Percentiles rank a stretch among this genome's conserved stretches.
Conservation (phyloP, 2,888 invertebrate species). For the Xanthorhoe designata region DNA sequence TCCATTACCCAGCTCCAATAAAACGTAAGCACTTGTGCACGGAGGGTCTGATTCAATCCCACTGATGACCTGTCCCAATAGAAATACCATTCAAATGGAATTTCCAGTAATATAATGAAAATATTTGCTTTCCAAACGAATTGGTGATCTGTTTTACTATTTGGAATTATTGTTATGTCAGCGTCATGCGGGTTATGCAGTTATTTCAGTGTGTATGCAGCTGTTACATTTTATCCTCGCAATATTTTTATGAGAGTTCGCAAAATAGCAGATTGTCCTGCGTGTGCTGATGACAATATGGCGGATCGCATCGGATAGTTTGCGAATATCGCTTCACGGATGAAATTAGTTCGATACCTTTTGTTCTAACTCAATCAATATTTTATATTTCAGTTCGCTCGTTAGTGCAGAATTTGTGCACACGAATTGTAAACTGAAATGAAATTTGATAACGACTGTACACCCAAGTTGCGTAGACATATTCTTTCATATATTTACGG, state of each 20-base stretch:
- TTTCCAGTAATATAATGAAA: constrained; percentile 12
- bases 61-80: constrained; percentile 13
- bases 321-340: background rate
- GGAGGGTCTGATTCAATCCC: constrained; percentile 22
- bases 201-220: constrained; percentile 17
- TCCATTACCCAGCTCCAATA: constrained; percentile 7
- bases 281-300: background rate
- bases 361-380: background rate
- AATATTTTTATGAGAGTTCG: constrained; percentile 20
- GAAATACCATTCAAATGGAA: constrained; percentile 15
- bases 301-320: constrained; percentile 2
- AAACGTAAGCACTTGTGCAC: constrained; percentile 21
- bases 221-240: constrained; percentile 19
- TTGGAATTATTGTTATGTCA: constrained; percentile 7
- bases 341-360: background rate
- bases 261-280: constrained; percentile 8
- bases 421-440: too few relatives aligned
- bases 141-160: constrained; percentile 11
- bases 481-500: too few relatives aligned
- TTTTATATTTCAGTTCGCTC: background rate
- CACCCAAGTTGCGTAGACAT: too few relatives aligned
- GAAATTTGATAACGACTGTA: too few relatives aligned
- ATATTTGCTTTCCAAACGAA: constrained; percentile 7
- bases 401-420: too few relatives aligned
- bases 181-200: constrained; percentile 3